phyloP scores from a whole-genome alignment of 2,888 invertebrate species.

The Nomada fucata region DNA sequence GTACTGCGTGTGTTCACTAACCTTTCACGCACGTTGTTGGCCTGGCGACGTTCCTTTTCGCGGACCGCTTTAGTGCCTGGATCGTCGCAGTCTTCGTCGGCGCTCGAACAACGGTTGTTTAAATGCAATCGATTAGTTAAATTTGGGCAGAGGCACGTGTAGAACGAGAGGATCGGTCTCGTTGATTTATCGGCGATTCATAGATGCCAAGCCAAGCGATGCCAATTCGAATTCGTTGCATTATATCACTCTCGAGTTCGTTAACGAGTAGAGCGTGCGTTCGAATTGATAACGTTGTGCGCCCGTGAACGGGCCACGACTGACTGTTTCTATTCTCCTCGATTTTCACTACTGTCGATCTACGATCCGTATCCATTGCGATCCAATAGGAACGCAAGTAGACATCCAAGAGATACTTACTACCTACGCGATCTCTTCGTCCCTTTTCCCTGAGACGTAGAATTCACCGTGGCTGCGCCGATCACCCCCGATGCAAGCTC shows the following conservation, averaged over 20 bases:
- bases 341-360: conserved; percentile 53
- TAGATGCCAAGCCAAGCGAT: neutral
- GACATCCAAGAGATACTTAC: conserved; percentile 86
- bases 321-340: neutral
- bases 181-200: conserved; percentile 9
- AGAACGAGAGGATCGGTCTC: neutral
- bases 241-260: no score
- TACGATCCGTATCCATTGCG: conserved; percentile 9
- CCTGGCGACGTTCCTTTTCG: conserved; percentile 97
- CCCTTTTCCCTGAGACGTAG: conserved; percentile 85
- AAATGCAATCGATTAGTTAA: conserved; percentile 82
- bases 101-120: conserved; percentile 90
- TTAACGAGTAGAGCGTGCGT: neutral
- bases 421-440: conserved; percentile 91
- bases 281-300: conserved; percentile 18
- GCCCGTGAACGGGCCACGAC: neutral
- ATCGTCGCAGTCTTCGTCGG: conserved; percentile 92
- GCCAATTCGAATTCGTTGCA: conserved; percentile 18
- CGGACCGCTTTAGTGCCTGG: conserved; percentile 96
- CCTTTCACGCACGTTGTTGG: conserved; percentile 99
- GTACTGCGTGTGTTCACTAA: conserved; percentile 87
- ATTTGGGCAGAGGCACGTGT: neutral
- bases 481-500: conserved; percentile 85
- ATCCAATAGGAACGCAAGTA: neutral
- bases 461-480: conserved; percentile 86